Percentiles rank a stretch among this genome's conserved stretches.
Conservation (phyloP, 2,888 invertebrate genomes). For the Craniophora ligustri region DNA sequence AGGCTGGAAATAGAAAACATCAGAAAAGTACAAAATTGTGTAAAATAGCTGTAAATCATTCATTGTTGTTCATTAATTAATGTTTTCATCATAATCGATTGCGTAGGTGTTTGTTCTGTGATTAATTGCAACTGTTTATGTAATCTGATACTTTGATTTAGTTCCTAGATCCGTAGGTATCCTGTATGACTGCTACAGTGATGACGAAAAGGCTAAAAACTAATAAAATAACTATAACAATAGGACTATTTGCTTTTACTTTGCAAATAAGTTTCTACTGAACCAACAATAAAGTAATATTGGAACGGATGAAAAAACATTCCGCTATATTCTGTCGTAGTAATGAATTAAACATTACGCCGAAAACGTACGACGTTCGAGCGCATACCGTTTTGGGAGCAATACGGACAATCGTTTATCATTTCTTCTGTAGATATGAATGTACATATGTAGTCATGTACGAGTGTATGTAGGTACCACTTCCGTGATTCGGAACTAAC, state of each 20-base stretch:
- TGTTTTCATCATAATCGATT: neutral
- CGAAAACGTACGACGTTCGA: slow-evolving; percentile 66
- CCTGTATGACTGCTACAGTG: too few relatives aligned
- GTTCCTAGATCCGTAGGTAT: neutral
- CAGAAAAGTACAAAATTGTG: slow-evolving; percentile 16
- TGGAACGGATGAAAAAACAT: slow-evolving; percentile 45
- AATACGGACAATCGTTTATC: slow-evolving; percentile 66
- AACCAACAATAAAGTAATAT: slow-evolving; percentile 14
- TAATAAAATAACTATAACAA: neutral
- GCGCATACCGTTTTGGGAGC: slow-evolving; percentile 70
- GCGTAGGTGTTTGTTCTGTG: neutral
- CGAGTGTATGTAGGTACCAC: slow-evolving; percentile 38
- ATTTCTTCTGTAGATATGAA: slow-evolving; percentile 54
- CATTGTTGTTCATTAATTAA: neutral
- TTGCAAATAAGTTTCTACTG: slow-evolving; percentile 3
- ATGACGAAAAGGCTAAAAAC: too few relatives aligned
- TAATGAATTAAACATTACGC: slow-evolving; percentile 83
- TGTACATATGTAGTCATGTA: slow-evolving; percentile 22
- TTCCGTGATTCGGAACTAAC: slow-evolving; percentile 66
- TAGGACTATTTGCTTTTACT: slow-evolving; percentile 7
- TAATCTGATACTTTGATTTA: neutral
- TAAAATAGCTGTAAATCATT: neutral
- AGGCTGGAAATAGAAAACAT: slow-evolving; percentile 19
- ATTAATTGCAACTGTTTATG: neutral
- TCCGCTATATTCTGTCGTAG: slow-evolving; percentile 69